Percentiles rank a stretch among this genome's conserved stretches.
Conservation (phyloP, 2,113 vertebrate genomes). For the Carlito syrichta region DNA sequence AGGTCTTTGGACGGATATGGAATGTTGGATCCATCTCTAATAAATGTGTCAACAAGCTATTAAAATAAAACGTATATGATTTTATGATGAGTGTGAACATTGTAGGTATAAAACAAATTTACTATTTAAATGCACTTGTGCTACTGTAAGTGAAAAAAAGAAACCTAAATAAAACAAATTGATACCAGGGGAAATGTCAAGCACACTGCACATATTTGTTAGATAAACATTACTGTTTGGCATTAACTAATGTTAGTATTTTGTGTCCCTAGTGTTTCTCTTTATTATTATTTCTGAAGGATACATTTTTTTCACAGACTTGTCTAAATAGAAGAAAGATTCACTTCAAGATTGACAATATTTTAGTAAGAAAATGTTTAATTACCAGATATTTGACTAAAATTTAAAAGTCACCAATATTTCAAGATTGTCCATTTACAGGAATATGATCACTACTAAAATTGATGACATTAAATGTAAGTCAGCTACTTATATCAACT, state of each 20-base stretch:
- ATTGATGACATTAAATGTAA: not conserved
- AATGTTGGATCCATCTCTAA: not conserved
- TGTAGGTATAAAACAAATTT: slow-evolving; percentile 77
- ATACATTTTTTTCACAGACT: slow-evolving; percentile 22
- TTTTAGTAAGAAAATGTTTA: not conserved
- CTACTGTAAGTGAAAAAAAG: slow-evolving; percentile 59
- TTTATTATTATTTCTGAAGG: slow-evolving; percentile 77
- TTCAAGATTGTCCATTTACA: not conserved
- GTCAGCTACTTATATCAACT: not conserved
- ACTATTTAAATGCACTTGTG: slow-evolving; percentile 76
- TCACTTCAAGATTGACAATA: not conserved
- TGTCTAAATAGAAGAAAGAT: not conserved
- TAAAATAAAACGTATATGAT: slow-evolving; percentile 75
- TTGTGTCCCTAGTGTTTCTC: slow-evolving; percentile 72
- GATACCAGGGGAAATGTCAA: slow-evolving; percentile 78
- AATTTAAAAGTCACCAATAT: not conserved
- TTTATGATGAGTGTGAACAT: slow-evolving; percentile 72
- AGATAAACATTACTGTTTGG: slow-evolving; percentile 79
- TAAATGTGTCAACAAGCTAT: slow-evolving; percentile 63
- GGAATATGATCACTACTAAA: not conserved
- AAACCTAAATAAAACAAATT: slow-evolving; percentile 79
- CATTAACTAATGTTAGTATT: slow-evolving; percentile 76
- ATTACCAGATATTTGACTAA: not conserved
- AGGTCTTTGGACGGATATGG: not conserved
- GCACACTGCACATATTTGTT: slow-evolving; percentile 73